Evolutionary conservation across 2,888 invertebrate species (phyloP).

Genomic region (Stegana nigrithorax): DNA sequence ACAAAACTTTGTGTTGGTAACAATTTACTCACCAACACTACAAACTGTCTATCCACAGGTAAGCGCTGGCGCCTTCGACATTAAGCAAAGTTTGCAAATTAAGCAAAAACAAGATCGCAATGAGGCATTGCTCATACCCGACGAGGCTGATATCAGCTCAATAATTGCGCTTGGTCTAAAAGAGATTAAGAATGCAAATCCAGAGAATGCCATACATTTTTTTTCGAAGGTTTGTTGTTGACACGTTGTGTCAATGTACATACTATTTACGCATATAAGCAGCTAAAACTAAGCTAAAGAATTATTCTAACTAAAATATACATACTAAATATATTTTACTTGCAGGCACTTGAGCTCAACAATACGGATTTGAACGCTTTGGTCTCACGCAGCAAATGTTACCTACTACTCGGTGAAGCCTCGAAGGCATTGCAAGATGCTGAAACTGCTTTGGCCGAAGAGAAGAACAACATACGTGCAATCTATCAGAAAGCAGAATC

Average conservation of each 20-base stretch:
- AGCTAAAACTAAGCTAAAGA: background rate
- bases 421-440: slow-evolving; percentile 82
- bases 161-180: slow-evolving; percentile 81
- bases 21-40: too few relatives aligned
- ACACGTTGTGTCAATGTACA: background rate
- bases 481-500: slow-evolving; percentile 93
- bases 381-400: slow-evolving; percentile 90
- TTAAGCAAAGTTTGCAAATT: slow-evolving; percentile 84
- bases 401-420: slow-evolving; percentile 86
- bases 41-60: too few relatives aligned
- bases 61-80: slow-evolving; percentile 81
- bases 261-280: background rate
- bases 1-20: too few relatives aligned
- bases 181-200: slow-evolving; percentile 81
- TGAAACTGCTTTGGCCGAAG: slow-evolving; percentile 81
- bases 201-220: slow-evolving; percentile 79
- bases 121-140: slow-evolving; percentile 78
- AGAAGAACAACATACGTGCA: slow-evolving; percentile 79
- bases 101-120: slow-evolving; percentile 84
- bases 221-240: slow-evolving; percentile 76
- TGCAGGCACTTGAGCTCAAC: slow-evolving; percentile 87
- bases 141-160: slow-evolving; percentile 82
- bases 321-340: slow-evolving; percentile 38
- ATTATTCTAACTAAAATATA: background rate
- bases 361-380: slow-evolving; percentile 86